Conservation (phyloP, 2,888 invertebrate species). For the Leptothorax acervorum region DNA sequence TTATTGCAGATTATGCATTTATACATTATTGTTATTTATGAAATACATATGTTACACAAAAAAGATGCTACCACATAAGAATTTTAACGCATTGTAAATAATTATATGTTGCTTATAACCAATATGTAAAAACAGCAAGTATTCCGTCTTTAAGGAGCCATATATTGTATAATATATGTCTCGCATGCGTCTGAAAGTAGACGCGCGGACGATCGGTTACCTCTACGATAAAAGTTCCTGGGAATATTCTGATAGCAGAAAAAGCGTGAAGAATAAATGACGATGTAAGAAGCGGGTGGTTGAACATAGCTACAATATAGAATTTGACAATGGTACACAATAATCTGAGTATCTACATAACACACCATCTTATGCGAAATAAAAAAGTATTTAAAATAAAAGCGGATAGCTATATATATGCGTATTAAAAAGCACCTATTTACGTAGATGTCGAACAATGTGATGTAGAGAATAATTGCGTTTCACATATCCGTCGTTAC, state of each 20-base stretch:
- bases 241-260: conserved; percentile 65
- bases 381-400: conserved; percentile 65
- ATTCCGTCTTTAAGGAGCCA: conserved; percentile 55
- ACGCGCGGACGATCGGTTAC: conserved; percentile 43
- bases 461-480: conserved; percentile 60
- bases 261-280: conserved; percentile 68
- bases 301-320: conserved; percentile 64
- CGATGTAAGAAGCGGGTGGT: conserved; percentile 67
- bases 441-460: conserved; percentile 60
- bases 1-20: conserved; percentile 26
- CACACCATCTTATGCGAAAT: conserved; percentile 73
- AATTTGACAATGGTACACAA: conserved; percentile 71
- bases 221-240: conserved; percentile 55
- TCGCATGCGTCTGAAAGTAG: conserved; percentile 42
- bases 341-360: conserved; percentile 66
- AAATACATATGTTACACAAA: conserved; percentile 24
- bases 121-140: conserved; percentile 48
- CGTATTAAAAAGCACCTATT: conserved; percentile 72
- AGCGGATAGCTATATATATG: conserved; percentile 67
- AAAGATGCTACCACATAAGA: conserved; percentile 21
- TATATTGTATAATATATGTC: conserved; percentile 36
- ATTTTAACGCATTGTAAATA: conserved; percentile 31
- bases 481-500: conserved; percentile 58
- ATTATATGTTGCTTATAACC: conserved; percentile 42
- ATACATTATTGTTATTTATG: conserved; percentile 16